Evolutionary conservation across 1,140 invertebrate genomes (phyloP).

Genomic region (Achroia grisella): DNA sequence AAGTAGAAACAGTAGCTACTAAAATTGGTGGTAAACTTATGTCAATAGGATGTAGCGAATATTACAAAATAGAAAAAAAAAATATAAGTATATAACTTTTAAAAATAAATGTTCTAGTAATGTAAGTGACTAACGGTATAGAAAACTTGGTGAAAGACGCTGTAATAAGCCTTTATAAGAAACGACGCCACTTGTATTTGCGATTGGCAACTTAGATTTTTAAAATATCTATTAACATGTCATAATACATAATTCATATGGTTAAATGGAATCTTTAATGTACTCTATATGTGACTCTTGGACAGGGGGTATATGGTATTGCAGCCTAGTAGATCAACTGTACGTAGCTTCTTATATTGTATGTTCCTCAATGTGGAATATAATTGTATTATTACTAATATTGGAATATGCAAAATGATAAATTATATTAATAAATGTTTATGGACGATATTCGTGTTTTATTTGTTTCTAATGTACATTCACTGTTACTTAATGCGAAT

Average conservation of each 20-base stretch:
- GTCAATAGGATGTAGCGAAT: conserved; percentile 64
- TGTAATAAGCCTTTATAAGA: conserved; percentile 65
- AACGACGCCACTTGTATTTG: conserved; percentile 60
- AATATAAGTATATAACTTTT: conserved; percentile 57
- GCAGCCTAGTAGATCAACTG: conserved; percentile 63
- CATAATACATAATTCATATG: conserved; percentile 52
- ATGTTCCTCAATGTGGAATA: conserved; percentile 48
- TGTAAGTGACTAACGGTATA: conserved; percentile 60
- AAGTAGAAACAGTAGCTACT: conserved; percentile 55
- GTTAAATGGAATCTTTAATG: conserved; percentile 59
- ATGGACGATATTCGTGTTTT: conserved; percentile 39
- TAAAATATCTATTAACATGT: conserved; percentile 54
- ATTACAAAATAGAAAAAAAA: conserved; percentile 56
- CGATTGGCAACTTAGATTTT: conserved; percentile 69
- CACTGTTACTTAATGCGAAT: too few relatives aligned
- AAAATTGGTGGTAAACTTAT: conserved; percentile 72
- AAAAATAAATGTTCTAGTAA: conserved; percentile 62
- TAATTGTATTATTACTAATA: conserved; percentile 61
- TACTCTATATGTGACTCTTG: conserved; percentile 56
- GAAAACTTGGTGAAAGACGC: conserved; percentile 70
- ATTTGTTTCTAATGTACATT: conserved; percentile 17
- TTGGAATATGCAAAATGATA: conserved; percentile 66
- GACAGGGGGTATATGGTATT: conserved; percentile 62
- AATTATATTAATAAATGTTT: conserved; percentile 73
- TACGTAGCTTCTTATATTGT: conserved; percentile 64